Conservation (phyloP, 2,888 invertebrate genomes). For the Andricus quercusramuli region DNA sequence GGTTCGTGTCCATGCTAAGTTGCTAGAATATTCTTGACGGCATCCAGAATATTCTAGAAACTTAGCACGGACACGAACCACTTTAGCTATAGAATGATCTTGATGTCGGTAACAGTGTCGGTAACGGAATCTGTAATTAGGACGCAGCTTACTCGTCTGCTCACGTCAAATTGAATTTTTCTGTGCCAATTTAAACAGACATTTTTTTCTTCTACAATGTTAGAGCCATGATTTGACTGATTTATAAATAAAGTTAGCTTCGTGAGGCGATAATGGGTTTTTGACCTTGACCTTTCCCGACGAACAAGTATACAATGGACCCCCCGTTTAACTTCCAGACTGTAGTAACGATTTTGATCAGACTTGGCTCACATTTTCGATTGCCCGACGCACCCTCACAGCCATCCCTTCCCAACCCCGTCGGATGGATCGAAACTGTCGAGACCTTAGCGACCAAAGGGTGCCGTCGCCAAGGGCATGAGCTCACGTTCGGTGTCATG, state of each 20-base stretch:
- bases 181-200: too few species aligned
- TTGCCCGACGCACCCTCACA: conserved; percentile 39
- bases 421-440: conserved; percentile 55
- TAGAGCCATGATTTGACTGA: neutral
- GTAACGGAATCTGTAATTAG: too few species aligned
- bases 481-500: conserved; percentile 20
- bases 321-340: conserved; percentile 35
- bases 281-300: conserved; percentile 16
- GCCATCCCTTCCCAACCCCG: conserved; percentile 45
- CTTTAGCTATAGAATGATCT: too few species aligned
- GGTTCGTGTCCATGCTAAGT: too few species aligned
- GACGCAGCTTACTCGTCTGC: too few species aligned
- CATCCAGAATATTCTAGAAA: too few species aligned
- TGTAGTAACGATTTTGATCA: conserved; percentile 58
- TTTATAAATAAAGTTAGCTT: neutral
- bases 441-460: conserved; percentile 54
- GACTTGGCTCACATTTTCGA: conserved; percentile 47
- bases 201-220: neutral
- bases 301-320: neutral
- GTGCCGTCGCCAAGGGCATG: conserved; percentile 42
- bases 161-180: too few species aligned
- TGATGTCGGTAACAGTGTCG: too few species aligned
- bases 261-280: neutral
- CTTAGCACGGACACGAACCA: too few species aligned
- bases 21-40: too few species aligned